A percentile compares a stretch with the other conserved stretches of the same genome.
Evolutionary conservation across 2,888 invertebrate genomes (phyloP).

Genomic region (Acleris emargana): DNA sequence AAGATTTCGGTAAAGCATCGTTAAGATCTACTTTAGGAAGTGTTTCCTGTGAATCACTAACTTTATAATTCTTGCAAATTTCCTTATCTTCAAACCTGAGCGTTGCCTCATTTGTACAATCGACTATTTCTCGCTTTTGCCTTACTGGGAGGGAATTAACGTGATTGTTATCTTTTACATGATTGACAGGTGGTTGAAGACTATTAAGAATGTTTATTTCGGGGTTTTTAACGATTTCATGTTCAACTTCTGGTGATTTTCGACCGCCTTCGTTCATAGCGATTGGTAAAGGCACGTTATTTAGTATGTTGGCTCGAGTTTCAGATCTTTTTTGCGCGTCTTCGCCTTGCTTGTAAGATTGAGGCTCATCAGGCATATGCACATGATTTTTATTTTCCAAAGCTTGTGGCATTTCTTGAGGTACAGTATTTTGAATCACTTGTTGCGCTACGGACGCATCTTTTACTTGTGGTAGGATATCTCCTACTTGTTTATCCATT

Average conservation of each 20-base stretch:
- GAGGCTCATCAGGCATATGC: slow-evolving; percentile 68
- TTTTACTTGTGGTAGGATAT: slow-evolving; percentile 13
- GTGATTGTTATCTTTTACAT: slow-evolving; percentile 34
- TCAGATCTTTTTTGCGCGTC: slow-evolving; percentile 49
- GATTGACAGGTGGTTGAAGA: slow-evolving; percentile 34
- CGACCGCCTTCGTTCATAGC: slow-evolving; percentile 50
- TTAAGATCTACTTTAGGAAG: slow-evolving; percentile 57
- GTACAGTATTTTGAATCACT: slow-evolving; percentile 4
- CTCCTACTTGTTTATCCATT: slow-evolving; percentile 8
- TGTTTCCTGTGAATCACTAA: slow-evolving; percentile 43
- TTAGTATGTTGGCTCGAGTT: slow-evolving; percentile 41
- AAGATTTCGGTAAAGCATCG: slow-evolving; percentile 52
- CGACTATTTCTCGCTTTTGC: slow-evolving; percentile 67
- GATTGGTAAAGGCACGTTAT: slow-evolving; percentile 60
- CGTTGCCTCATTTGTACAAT: slow-evolving; percentile 58
- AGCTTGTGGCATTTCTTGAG: slow-evolving; percentile 15
- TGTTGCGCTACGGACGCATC: slow-evolving; percentile 22
- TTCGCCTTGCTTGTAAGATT: slow-evolving; percentile 71
- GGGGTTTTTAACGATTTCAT: slow-evolving; percentile 26
- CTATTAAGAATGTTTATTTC: slow-evolving; percentile 35
- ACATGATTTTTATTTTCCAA: slow-evolving; percentile 49
- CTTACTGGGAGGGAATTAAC: slow-evolving; percentile 43
- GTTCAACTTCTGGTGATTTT: slow-evolving; percentile 32
- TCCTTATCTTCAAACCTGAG: slow-evolving; percentile 59
- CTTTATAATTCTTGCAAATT: slow-evolving; percentile 54